phyloP scores from a whole-genome alignment of 2,113 vertebrate species.

The Oplegnathus fasciatus region DNA sequence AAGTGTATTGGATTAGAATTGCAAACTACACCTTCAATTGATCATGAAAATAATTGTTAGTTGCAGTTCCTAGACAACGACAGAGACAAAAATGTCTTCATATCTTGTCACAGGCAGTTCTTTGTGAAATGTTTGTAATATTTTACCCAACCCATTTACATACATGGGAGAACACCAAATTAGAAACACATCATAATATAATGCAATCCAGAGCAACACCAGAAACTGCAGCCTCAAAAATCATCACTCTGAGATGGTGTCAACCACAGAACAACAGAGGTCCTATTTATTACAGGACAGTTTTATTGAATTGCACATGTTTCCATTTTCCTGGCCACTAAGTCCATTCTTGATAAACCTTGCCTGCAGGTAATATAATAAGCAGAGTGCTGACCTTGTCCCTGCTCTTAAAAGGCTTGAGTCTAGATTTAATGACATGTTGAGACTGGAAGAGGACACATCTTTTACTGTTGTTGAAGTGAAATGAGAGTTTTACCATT shows the following conservation, averaged over 20 bases:
- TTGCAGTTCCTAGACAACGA: no score
- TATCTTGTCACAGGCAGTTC: background rate
- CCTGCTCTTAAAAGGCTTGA: background rate
- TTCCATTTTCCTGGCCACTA: background rate
- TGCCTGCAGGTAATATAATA: background rate
- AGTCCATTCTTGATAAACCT: constrained; percentile 13
- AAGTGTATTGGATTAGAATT: no score
- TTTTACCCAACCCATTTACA: background rate
- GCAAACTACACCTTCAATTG: no score
- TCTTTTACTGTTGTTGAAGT: background rate
- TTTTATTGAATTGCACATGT: constrained; percentile 12
- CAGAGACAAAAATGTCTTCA: background rate
- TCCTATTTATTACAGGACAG: constrained; percentile 5
- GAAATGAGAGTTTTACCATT: background rate
- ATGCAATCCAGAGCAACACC: background rate
- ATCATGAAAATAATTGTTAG: no score
- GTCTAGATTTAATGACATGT: background rate
- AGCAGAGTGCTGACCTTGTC: background rate
- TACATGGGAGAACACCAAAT: background rate
- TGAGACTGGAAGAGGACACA: background rate
- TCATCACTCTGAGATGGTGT: background rate
- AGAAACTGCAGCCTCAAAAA: background rate
- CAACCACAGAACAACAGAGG: constrained; percentile 3
- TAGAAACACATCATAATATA: background rate
- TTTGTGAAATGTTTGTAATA: background rate